These are phyloP conservation scores for Leontocebus nigricollis DNA, from an alignment of 2,797 vertebrate species.

Conservation along the genomic window DNA sequence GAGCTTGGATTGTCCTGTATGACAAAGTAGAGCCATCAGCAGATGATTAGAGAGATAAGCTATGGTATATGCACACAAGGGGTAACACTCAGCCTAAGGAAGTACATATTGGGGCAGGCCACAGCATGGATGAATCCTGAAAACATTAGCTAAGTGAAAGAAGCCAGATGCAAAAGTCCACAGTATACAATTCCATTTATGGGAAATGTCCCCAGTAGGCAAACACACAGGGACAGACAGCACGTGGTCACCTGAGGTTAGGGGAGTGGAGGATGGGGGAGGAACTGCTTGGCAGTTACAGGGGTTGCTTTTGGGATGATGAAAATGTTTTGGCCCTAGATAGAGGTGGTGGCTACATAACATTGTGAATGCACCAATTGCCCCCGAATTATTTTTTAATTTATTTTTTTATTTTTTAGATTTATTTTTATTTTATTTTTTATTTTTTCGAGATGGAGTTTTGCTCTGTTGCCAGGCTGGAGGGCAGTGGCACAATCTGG, in stretches of 20 bases:
- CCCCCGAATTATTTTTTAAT: background rate
- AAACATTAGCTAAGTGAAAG: background rate
- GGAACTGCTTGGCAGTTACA: fast-evolving
- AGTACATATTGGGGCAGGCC: no score
- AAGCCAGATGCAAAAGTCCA: background rate
- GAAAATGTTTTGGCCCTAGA: background rate
- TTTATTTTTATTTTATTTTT: no score
- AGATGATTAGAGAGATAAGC: no score
- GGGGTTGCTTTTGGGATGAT: background rate
- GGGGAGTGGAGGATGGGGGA: fast-evolving
- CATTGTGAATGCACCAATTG: background rate
- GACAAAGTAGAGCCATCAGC: background rate
- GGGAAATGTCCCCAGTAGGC: background rate
- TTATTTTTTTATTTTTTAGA: no score
- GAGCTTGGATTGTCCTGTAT: no score
- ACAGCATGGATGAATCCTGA: background rate
- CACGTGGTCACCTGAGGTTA: no score
- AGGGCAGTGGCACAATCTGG: no score
- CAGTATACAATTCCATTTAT: background rate
- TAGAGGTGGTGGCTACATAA: background rate
- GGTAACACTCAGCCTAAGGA: background rate
- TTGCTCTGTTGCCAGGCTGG: background rate
- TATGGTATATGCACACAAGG: background rate
- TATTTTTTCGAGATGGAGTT: no score
- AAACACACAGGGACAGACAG: background rate